Percentiles rank a stretch among this genome's conserved stretches.
Evolutionary conservation across 2,888 invertebrate genomes (phyloP).

Genomic region (Polydesmus complanatus): DNA sequence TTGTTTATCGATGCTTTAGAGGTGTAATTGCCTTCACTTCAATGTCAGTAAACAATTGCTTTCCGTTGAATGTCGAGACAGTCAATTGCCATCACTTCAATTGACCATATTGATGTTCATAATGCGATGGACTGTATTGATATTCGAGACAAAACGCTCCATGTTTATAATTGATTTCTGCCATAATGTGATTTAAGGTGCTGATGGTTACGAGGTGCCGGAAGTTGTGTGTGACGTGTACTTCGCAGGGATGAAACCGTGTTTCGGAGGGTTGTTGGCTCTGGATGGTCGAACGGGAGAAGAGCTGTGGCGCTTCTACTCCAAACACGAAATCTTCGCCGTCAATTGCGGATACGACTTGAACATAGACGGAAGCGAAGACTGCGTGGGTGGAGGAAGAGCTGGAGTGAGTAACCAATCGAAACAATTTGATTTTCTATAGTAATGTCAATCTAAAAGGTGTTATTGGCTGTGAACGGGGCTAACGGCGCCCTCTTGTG

Average conservation of each 20-base stretch:
- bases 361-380: constrained; percentile 49
- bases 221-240: constrained; percentile 46
- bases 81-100: too few relatives aligned
- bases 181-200: too few relatives aligned
- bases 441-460: constrained; percentile 24
- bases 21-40: not conserved
- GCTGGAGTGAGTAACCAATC: constrained; percentile 45
- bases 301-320: constrained; percentile 59
- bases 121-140: not conserved
- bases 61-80: too few relatives aligned
- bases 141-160: not conserved
- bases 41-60: not conserved
- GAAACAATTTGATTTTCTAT: not conserved
- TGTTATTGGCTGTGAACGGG: constrained; percentile 47
- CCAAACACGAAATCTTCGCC: constrained; percentile 55
- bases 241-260: constrained; percentile 48
- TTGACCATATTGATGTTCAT: not conserved
- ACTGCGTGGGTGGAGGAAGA: constrained; percentile 58
- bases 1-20: not conserved
- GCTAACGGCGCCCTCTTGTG: constrained; percentile 52
- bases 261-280: constrained; percentile 60
- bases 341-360: constrained; percentile 57
- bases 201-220: constrained; percentile 43
- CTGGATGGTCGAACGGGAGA: constrained; percentile 56
- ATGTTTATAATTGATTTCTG: too few relatives aligned